Evolutionary conservation across 2,797 vertebrate genomes (phyloP).

Genomic region (Yasuhikotakia modesta): DNA sequence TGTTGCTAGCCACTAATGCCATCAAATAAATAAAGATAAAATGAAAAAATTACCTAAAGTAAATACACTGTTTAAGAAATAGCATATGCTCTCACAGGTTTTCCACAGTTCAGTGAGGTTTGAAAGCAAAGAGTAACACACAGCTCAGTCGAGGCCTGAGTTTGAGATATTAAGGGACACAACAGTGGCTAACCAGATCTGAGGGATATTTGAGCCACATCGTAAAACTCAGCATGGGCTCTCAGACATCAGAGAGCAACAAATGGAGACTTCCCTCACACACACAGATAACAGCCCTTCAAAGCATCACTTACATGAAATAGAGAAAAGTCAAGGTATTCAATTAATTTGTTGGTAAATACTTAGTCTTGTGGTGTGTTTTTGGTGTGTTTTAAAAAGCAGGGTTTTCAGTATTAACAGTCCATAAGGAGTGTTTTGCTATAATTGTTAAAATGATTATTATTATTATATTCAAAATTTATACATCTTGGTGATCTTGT

Average conservation of each 20-base stretch:
- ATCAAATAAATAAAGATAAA: no score
- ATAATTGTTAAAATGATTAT: no score
- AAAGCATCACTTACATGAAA: constrained; percentile 64
- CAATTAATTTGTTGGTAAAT: background rate
- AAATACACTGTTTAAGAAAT: no score
- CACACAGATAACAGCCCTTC: constrained; percentile 72
- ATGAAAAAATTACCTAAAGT: no score
- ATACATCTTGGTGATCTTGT: background rate
- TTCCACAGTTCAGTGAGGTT: background rate
- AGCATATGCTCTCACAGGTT: no score
- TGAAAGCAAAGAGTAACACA: background rate
- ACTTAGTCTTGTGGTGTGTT: constrained; percentile 12
- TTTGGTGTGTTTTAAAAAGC: background rate
- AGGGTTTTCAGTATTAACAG: background rate
- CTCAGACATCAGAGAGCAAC: constrained; percentile 74
- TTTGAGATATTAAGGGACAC: constrained; percentile 64
- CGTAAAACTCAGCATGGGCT: constrained; percentile 73
- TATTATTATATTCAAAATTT: no score
- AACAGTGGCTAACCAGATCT: constrained; percentile 65
- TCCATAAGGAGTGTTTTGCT: background rate
- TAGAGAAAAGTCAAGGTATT: constrained; percentile 51
- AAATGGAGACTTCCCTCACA: constrained; percentile 73
- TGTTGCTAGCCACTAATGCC: no score
- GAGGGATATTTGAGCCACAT: constrained; percentile 69
- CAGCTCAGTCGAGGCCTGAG: background rate